Evolutionary conservation across 2,113 vertebrate species (phyloP), one percentile per base, ranked within the genome.

Genomic region (Centropristis striata): DNA sequence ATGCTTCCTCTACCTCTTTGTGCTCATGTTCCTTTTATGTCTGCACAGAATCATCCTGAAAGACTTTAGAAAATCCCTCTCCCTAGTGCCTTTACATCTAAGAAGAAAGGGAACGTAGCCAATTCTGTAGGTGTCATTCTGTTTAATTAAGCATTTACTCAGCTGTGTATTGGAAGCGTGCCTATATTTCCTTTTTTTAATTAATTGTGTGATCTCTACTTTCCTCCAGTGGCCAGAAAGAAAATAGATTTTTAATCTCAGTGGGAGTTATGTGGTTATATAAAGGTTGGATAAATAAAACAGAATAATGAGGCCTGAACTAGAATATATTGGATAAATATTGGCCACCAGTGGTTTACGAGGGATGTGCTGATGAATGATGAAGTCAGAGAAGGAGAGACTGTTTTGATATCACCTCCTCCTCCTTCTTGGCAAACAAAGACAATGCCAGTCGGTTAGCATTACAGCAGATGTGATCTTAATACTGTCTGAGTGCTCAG

Each of bases 401-500:
- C 71, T 71, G 78, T 66, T 72, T 41, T 82, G 68, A 32, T 54
- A 55, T 71, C 73, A 66, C 71, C 55, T 77, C 77, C 75, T 59
- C 66, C 74, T 77, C 67, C 63, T 55, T 4, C 36, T 79, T 64
- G 27, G 66, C 20, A 60, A 87, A 85, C 69, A 85, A 85, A 71
- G 57, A 28, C 28, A 65, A 65, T 49, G 28, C 8, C 77, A n/a
- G n/a, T 67, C 15, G 36, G 23, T 49, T 53, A 8, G 16, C 32
- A 15, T 66, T 64, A 28, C 42, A 51, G 44, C 5, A 8, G 46
- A 47, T 71, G 15, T 59, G 44, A 74, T 73, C 37, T 60, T 20
- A 51, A 51, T 37, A 16, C 20, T 16, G 54, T 9, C 41, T 23
- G 25, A 57, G 65, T 49, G 1, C 55, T 16, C 27, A 51, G 6